A percentile compares a stretch with the other conserved stretches of the same genome.
Evolutionary conservation across 2,113 vertebrate genomes (phyloP).

Genomic region (Bubalus kerabau): DNA sequence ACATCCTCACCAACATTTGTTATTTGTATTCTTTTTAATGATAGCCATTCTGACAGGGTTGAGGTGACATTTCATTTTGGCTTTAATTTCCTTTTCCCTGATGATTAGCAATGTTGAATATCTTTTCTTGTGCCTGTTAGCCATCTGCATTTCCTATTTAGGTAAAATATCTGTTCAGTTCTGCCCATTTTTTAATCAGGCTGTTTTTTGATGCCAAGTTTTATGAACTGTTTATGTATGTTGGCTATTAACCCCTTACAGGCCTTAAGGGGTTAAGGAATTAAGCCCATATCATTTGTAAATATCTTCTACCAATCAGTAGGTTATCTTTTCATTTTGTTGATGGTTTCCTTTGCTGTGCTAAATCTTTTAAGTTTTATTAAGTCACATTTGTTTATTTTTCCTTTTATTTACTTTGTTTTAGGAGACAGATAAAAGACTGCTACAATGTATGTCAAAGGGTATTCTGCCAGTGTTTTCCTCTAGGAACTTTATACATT

Average conservation of each 20-base stretch:
- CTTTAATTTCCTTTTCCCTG: not conserved
- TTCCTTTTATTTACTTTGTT: not conserved
- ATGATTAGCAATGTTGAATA: not conserved
- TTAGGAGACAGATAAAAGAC: not conserved
- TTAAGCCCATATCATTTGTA: not conserved
- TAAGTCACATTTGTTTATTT: not conserved
- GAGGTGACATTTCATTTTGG: not conserved
- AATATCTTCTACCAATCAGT: not conserved
- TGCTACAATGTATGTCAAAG: not conserved
- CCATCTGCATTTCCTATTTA: not conserved
- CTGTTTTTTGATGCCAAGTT: not conserved
- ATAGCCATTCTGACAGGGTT: not conserved
- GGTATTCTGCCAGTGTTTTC: not conserved
- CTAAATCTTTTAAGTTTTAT: not conserved
- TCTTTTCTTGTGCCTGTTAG: not conserved
- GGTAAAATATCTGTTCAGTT: not conserved
- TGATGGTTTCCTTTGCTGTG: not conserved
- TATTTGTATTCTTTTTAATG: not conserved
- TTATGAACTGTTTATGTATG: not conserved
- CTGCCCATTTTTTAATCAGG: not conserved
- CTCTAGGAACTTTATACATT: not conserved
- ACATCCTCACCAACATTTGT: not conserved
- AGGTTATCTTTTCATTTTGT: not conserved
- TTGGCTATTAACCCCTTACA: not conserved
- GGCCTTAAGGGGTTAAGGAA: not conserved